These are phyloP conservation scores for Plutella xylostella DNA, from an alignment of 2,888 invertebrate genomes.

Conservation along the genomic window DNA sequence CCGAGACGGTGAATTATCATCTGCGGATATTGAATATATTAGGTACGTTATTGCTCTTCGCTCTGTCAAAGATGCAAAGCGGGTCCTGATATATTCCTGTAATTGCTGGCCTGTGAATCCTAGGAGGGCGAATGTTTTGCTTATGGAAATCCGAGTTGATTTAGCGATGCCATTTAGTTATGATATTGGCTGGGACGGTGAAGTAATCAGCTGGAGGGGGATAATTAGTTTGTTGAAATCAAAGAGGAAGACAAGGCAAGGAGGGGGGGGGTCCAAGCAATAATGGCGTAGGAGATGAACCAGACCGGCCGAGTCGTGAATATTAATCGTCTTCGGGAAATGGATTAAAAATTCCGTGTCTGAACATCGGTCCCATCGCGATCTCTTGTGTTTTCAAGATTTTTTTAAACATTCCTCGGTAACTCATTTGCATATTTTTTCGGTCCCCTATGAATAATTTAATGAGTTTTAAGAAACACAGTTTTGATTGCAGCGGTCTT, in stretches of 20 bases:
- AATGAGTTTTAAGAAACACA: constrained; percentile 61
- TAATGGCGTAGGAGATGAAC: constrained; percentile 67
- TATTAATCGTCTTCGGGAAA: constrained; percentile 69
- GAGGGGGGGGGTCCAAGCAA: constrained; percentile 42
- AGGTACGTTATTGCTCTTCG: constrained; percentile 47
- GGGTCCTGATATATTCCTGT: constrained; percentile 40
- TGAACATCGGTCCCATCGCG: constrained; percentile 45
- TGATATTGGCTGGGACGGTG: background rate
- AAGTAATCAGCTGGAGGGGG: constrained; percentile 27
- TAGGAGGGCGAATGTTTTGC: constrained; percentile 25
- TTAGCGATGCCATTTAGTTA: constrained; percentile 12
- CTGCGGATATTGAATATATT: constrained; percentile 69
- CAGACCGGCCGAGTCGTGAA: constrained; percentile 66
- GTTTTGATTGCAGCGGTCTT: constrained; percentile 28
- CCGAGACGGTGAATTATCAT: constrained; percentile 62
- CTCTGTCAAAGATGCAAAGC: constrained; percentile 40
- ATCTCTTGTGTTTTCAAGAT: constrained; percentile 60
- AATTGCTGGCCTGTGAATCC: constrained; percentile 31
- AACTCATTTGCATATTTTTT: constrained; percentile 63
- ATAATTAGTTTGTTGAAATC: constrained; percentile 59
- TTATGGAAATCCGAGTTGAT: too few species aligned
- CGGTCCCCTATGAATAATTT: constrained; percentile 64
- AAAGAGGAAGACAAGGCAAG: constrained; percentile 33
- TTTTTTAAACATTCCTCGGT: constrained; percentile 59
- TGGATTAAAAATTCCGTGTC: constrained; percentile 70